A percentile compares a stretch with the other conserved stretches of the same genome.
phyloP scores from a whole-genome alignment of 1,140 invertebrate species.

The Bombus breviceps region DNA sequence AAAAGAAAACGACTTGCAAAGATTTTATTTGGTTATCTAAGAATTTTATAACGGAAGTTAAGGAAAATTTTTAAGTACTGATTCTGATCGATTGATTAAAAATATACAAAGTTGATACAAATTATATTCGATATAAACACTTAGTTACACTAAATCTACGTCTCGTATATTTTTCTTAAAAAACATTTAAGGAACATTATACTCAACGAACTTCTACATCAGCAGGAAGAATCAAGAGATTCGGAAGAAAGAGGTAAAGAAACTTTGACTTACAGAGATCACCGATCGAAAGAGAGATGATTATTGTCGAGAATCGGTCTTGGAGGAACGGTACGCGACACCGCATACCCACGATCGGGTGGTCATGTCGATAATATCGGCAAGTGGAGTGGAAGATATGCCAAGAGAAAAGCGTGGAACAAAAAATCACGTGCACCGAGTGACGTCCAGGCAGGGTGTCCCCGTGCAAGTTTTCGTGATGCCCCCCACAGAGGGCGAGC shows the following conservation, averaged over 20 bases:
- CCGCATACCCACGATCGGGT: conserved; percentile 77
- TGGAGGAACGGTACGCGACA: conserved; percentile 7
- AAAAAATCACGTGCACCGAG: conserved; percentile 40
- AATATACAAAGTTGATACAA: too few relatives aligned
- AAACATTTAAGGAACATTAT: too few relatives aligned
- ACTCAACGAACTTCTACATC: too few relatives aligned
- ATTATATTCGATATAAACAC: too few relatives aligned
- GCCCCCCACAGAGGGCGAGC: conserved; percentile 63
- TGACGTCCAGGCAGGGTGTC: conserved; percentile 68
- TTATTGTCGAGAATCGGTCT: background rate
- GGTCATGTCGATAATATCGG: conserved; percentile 77
- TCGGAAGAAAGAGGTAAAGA: background rate
- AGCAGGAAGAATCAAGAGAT: too few relatives aligned
- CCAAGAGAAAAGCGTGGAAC: conserved; percentile 60
- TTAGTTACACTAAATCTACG: too few relatives aligned
- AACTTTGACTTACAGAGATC: background rate
- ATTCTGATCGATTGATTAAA: too few relatives aligned
- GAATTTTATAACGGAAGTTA: too few relatives aligned
- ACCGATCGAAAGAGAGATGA: background rate
- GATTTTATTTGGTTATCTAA: too few relatives aligned
- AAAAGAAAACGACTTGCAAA: too few relatives aligned
- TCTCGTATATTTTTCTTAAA: too few relatives aligned
- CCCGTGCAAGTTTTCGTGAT: conserved; percentile 66
- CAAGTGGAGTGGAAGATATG: conserved; percentile 68
- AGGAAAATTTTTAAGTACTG: too few relatives aligned